Conservation (phyloP, 2,888 invertebrate genomes). For the Drosophila austrosaltans region DNA sequence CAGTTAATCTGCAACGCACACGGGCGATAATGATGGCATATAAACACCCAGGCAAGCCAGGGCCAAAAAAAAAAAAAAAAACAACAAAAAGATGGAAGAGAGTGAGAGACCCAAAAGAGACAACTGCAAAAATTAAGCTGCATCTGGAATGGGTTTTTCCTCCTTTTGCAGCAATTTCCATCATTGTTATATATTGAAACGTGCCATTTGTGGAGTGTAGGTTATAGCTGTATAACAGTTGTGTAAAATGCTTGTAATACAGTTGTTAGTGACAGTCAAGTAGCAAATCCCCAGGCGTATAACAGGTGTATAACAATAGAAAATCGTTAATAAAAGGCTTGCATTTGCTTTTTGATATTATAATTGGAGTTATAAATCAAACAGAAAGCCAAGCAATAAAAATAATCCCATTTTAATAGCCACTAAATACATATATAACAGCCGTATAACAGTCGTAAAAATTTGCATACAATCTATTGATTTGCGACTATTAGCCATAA, state of each 20-base stretch:
- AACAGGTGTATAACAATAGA: not conserved
- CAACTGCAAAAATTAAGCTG: conserved; percentile 12
- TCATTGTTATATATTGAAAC: conserved; percentile 8
- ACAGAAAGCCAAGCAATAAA: not conserved
- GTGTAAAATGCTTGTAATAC: not conserved
- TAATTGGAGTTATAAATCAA: not conserved
- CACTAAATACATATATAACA: not conserved
- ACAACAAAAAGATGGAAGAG: not conserved
- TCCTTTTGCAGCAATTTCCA: conserved; percentile 16
- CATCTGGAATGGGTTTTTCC: conserved; percentile 12
- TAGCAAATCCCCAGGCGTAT: not conserved
- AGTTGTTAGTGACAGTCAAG: not conserved
- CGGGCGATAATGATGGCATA: conserved; percentile 56
- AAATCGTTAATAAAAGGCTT: not conserved
- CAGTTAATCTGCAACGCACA: conserved; percentile 56
- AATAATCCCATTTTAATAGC: too few species aligned
- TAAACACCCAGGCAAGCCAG: conserved; percentile 46
- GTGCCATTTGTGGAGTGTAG: conserved; percentile 3
- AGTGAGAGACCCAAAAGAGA: conserved; percentile 28
- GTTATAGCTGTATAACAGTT: conserved; percentile 4
- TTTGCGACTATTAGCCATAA: too few species aligned
- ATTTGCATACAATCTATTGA: too few species aligned
- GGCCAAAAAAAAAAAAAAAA: conserved; percentile 32
- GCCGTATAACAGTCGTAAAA: not conserved
- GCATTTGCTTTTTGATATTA: not conserved